Evolutionary conservation across 2,797 vertebrate genomes (phyloP).

Genomic region (Sebastes elongatus): DNA sequence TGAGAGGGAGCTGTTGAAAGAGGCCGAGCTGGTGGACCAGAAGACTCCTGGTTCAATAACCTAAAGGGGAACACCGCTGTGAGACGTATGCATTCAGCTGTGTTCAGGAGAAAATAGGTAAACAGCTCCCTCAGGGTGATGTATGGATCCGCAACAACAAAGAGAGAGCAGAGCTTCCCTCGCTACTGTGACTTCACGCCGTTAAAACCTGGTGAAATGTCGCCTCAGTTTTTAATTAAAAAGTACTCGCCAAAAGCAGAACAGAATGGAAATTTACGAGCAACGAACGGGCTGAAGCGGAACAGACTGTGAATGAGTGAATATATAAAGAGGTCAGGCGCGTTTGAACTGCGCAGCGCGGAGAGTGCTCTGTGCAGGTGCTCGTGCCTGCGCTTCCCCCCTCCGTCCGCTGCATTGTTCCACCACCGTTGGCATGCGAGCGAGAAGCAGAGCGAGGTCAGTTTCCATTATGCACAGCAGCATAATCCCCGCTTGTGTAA

Average conservation of each 20-base stretch:
- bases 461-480: conserved; percentile 69
- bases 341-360: conserved; percentile 5
- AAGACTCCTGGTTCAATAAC: conserved; percentile 46
- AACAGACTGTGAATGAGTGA: conserved; percentile 3
- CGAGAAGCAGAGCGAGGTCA: conserved; percentile 66
- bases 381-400: background rate
- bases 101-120: conserved; percentile 8
- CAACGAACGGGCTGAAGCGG: background rate
- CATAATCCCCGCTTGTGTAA: conserved; percentile 73
- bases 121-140: conserved; percentile 15
- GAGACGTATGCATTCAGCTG: conserved; percentile 33
- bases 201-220: background rate
- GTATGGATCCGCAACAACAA: conserved; percentile 1
- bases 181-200: background rate
- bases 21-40: conserved; percentile 30
- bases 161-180: background rate
- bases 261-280: background rate
- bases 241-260: background rate
- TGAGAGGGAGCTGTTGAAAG: background rate
- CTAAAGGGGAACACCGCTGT: conserved; percentile 37
- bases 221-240: background rate
- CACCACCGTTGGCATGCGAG: conserved; percentile 42
- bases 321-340: conserved; percentile 42
- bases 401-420: conserved; percentile 40
- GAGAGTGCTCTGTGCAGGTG: conserved; percentile 49